Base-by-base conservation (phyloP, 2,888 invertebrate species). In the Chloroclysta siterata region DNA sequence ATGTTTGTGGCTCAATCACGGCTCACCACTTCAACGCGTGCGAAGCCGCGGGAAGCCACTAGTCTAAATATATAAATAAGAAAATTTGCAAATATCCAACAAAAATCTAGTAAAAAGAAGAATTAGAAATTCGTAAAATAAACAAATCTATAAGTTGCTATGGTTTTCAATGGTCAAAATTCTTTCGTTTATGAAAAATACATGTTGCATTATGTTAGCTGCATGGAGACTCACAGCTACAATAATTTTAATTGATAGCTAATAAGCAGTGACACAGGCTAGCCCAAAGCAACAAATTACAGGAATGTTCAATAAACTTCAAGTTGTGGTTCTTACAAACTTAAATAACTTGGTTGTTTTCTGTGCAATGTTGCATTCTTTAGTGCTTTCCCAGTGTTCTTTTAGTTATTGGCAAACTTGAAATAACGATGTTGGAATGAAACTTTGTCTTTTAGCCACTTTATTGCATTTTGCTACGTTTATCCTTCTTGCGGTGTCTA, bases 351-450 rank as follows among this genome's bases (percentile, higher is more conserved):
- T 63, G 54, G 59, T 63, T 67, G 68, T 68, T 66, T 65, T 66
- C 60, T 28, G 61, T 60, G 68, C 66, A 66, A 65, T 65, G 68
- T 67, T 68, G 68, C 70, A 70, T 71, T 68, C 68, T 71, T 71
- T 68, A 71, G 68, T 71, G 65, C 63, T 70, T 58, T 54, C 58
- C 39, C 56, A 61, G 64, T 65, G 70, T 65, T 66, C 68, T 68
- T 53, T 65, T 65, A 65, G 68, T 68, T 70, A 66, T 70, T 61
- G 70, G 63, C 66, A 63, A 71, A 71, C 68, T 71, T 60, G 50
- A 60, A 66, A 68, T 68, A 68, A 71, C 68, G 66, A 71, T 70
- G 70, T 70, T 68, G 68, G 66, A 65, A 63, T 68, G 66, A 68
- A 71, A 71, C 70, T 68, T 71, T 63, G 65, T 65, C 65, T 65